phyloP scores from a whole-genome alignment of 2,113 vertebrate genomes.

The Nyctibius bracteatus region DNA sequence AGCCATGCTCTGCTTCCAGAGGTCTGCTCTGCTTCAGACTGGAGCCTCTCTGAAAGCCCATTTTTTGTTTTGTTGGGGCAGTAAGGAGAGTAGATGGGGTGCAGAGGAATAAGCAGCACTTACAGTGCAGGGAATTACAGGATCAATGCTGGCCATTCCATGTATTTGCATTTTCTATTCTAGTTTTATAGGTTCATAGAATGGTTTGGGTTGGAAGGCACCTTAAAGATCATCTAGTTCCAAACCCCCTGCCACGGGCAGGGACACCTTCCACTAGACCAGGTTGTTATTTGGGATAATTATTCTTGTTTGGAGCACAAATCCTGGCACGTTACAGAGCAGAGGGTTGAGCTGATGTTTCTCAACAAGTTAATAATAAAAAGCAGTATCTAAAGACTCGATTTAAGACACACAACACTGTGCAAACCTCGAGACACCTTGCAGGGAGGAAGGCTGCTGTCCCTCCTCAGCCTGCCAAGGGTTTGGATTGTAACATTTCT shows the following conservation, averaged over 20 bases:
- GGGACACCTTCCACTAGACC: no score
- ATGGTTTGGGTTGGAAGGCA: no score
- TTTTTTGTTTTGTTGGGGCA: not conserved
- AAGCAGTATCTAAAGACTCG: not conserved
- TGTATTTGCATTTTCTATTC: not conserved
- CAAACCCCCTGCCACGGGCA: no score
- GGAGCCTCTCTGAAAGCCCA: not conserved
- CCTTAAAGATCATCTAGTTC: no score
- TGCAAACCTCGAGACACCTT: no score
- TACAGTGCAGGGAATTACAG: not conserved
- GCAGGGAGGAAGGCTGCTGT: not conserved
- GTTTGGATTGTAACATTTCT: not conserved
- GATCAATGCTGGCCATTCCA: not conserved
- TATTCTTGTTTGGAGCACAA: not conserved
- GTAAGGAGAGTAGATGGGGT: not conserved
- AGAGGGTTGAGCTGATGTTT: not conserved
- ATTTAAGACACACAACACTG: not conserved
- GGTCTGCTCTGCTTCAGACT: not conserved
- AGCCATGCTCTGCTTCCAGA: not conserved
- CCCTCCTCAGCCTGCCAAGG: not conserved
- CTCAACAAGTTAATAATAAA: not conserved
- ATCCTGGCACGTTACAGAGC: no score
- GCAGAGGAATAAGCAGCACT: not conserved
- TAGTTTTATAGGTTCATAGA: no score
- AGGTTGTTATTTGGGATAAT: not conserved